Evolutionary conservation across 2,888 invertebrate genomes (phyloP), one percentile per base, ranked within the genome.

Genomic region (Piscicola geometra): DNA sequence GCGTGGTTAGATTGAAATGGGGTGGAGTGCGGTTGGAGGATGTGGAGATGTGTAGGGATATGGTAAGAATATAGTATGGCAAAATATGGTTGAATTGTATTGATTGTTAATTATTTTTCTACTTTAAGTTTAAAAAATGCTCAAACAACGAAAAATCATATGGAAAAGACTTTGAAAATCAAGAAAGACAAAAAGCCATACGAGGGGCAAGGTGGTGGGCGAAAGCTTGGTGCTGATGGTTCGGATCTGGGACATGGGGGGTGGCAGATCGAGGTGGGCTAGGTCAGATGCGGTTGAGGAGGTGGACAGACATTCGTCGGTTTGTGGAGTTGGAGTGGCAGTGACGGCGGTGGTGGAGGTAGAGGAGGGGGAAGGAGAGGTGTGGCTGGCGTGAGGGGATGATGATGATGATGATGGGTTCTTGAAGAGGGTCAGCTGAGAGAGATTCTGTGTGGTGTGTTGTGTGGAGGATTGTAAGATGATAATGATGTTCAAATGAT

Each of bases 201-300:
- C 35, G n/a, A 1, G 21, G 56, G 56, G 47, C 73, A 64, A 32
- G 25, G 60, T 50, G 35, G n/a, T 41, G 1, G 71, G 71, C 5
- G 60, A n/a, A 1, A 73, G 5, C 25, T 73, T 60, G 73, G 35
- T 64, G 21, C 25, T 33, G 28, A 73, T 64, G 73, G 73, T 35
- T 9, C 73, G 18, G n/a, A 73, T 73, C 36, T 73, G 73, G 32
- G 56, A 33, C 73, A 73, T 73, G 64, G 73, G 73, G 5, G 73
- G 73, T 0, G 73, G 73, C 1, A 73, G 60, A 28, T 73, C 73
- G 36, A 56, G 60, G 60, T 15, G 60, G 5, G 60, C 25, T 5
- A 56, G 60, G 60, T 56, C 60, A 3, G 60, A 56, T 18, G 60
- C n/a, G 60, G 60, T 56, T 9, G 60, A 56, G 5, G 12, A 15